These are phyloP conservation scores for Lumbricus terrestris DNA, from an alignment of 2,888 invertebrate genomes.

Conservation along the genomic window DNA sequence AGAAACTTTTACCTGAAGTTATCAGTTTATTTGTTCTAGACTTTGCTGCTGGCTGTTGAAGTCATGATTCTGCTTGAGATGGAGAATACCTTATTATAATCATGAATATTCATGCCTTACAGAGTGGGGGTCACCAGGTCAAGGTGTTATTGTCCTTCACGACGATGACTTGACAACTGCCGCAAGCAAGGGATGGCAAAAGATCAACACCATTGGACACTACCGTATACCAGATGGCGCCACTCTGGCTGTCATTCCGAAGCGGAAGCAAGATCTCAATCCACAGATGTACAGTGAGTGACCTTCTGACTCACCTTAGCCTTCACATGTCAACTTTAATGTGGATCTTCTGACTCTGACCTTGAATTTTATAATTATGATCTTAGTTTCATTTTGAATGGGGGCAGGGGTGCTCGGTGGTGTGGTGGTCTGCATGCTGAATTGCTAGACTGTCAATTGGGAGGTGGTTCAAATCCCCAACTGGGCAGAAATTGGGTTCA, in stretches of 20 bases:
- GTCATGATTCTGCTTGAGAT: not conserved
- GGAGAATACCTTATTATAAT: not conserved
- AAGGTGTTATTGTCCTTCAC: slow-evolving; percentile 85
- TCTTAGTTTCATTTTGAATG: not conserved
- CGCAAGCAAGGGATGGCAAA: slow-evolving; percentile 91
- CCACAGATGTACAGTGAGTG: slow-evolving; percentile 11
- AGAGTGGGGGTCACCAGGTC: slow-evolving; percentile 57
- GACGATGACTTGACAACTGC: slow-evolving; percentile 97
- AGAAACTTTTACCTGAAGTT: not conserved
- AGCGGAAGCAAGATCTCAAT: slow-evolving; percentile 28
- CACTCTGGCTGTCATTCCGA: slow-evolving; percentile 72
- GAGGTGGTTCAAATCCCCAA: no score
- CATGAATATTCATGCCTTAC: not conserved
- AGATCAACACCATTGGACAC: slow-evolving; percentile 92
- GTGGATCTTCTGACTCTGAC: not conserved
- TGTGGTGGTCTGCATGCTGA: no score
- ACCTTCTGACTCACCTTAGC: not conserved
- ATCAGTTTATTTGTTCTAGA: not conserved
- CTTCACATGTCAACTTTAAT: no score
- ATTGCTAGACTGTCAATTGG: no score
- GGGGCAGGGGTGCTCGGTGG: no score
- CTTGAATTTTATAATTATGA: not conserved
- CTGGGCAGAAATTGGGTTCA: no score
- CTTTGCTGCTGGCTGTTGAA: not conserved
- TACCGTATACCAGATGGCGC: slow-evolving; percentile 90